phyloP scores from a whole-genome alignment of 35 echinoderm and acorn worm species.

The Heliocidaris erythrogramma region DNA sequence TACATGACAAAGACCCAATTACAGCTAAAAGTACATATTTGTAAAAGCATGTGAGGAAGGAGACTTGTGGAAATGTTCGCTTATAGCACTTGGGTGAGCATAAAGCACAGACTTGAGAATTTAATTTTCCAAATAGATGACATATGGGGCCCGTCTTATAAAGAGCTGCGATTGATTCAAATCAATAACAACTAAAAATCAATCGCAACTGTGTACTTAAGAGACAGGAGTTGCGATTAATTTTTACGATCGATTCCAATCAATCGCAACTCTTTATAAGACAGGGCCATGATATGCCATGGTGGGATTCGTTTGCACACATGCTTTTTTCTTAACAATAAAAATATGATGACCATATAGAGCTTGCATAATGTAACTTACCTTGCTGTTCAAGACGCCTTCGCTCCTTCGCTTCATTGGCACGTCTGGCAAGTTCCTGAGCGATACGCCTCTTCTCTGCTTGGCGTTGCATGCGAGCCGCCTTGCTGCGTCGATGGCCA shows the following conservation, averaged over 20 bases:
- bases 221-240: too few relatives aligned
- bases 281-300: too few relatives aligned
- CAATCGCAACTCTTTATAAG: too few relatives aligned
- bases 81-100: background rate
- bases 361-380: slow-evolving; percentile 40
- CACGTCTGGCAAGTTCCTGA: slow-evolving; percentile 82
- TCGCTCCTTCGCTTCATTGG: slow-evolving; percentile 76
- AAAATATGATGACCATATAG: background rate
- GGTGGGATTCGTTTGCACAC: background rate
- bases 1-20: background rate
- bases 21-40: background rate
- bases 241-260: too few relatives aligned
- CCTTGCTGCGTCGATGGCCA: slow-evolving; percentile 56
- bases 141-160: too few relatives aligned
- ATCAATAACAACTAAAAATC: too few relatives aligned
- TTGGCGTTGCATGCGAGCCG: slow-evolving; percentile 59
- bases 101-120: background rate
- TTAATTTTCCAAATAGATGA: background rate
- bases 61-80: background rate
- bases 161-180: too few relatives aligned
- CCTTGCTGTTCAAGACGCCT: slow-evolving; percentile 94
- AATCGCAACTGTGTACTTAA: too few relatives aligned
- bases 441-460: slow-evolving; percentile 87
- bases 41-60: background rate
- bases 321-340: background rate